A percentile compares a stretch with the other conserved stretches of the same genome.
These are phyloP conservation scores for Scyliorhinus canicula DNA, from an alignment of 2,797 vertebrate genomes.

Conservation along the genomic window DNA sequence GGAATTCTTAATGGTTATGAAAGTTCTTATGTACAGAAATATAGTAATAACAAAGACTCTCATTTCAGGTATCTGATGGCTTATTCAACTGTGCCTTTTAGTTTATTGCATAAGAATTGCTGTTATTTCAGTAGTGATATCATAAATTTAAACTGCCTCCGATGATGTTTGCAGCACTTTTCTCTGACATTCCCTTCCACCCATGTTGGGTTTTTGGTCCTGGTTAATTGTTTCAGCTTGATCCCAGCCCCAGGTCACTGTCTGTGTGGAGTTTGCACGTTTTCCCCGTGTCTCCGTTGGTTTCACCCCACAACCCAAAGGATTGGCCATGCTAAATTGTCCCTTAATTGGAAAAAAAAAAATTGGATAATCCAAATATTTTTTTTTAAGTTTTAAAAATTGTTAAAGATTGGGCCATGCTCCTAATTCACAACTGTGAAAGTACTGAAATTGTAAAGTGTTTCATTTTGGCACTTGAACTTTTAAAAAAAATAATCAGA, in stretches of 20 bases:
- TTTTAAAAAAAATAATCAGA: too few species aligned
- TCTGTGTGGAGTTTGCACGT: too few species aligned
- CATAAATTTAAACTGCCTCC: slow-evolving; percentile 24
- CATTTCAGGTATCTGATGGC: slow-evolving; percentile 61
- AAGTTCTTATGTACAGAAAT: slow-evolving; percentile 41
- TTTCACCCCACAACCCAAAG: too few species aligned
- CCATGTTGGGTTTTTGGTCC: not conserved
- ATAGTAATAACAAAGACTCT: slow-evolving; percentile 46
- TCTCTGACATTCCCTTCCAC: not conserved
- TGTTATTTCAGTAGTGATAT: slow-evolving; percentile 24
- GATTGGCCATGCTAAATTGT: too few species aligned
- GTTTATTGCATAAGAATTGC: slow-evolving; percentile 40
- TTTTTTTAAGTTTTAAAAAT: too few species aligned
- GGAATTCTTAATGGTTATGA: not conserved
- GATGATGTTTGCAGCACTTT: not conserved
- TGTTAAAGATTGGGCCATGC: too few species aligned
- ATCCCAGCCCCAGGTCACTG: too few species aligned
- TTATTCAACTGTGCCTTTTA: slow-evolving; percentile 68
- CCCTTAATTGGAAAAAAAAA: too few species aligned
- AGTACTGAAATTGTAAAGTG: not conserved
- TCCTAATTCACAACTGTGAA: not conserved
- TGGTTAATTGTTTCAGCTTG: not conserved
- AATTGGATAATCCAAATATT: too few species aligned
- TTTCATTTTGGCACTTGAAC: not conserved
- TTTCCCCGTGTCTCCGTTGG: too few species aligned